phyloP scores from a whole-genome alignment of 2,797 vertebrate genomes.

The Myotis daubentonii region DNA sequence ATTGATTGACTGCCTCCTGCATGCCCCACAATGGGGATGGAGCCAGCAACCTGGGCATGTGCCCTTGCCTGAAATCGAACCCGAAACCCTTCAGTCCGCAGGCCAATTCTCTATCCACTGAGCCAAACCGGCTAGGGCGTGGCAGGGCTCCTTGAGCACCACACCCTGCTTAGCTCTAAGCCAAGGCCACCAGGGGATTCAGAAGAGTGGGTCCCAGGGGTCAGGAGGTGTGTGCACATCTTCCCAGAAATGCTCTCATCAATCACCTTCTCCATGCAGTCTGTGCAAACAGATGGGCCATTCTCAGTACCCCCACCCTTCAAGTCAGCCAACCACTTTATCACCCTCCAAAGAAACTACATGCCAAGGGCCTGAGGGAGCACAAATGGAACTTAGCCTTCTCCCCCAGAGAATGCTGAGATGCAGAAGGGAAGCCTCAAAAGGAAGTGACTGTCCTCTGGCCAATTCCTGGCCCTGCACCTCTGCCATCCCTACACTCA shows the following conservation, averaged over 20 bases:
- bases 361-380: background rate
- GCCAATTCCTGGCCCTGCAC: background rate
- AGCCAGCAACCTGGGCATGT: too few species aligned
- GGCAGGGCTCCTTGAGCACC: background rate
- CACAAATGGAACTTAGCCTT: background rate
- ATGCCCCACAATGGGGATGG: too few species aligned
- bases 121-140: too few species aligned
- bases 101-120: too few species aligned
- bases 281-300: background rate
- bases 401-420: background rate
- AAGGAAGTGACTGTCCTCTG: background rate
- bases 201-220: background rate
- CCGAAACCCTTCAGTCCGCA: too few species aligned
- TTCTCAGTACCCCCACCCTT: background rate
- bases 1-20: too few species aligned
- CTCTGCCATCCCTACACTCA: background rate
- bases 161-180: background rate
- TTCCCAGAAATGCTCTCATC: background rate
- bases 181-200: background rate
- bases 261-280: background rate
- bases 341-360: background rate
- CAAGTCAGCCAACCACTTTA: background rate
- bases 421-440: background rate
- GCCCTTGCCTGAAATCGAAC: too few species aligned
- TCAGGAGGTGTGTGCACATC: background rate